These are phyloP conservation scores for Pristis pectinata DNA, from an alignment of 2,797 vertebrate genomes.

Conservation along the genomic window DNA sequence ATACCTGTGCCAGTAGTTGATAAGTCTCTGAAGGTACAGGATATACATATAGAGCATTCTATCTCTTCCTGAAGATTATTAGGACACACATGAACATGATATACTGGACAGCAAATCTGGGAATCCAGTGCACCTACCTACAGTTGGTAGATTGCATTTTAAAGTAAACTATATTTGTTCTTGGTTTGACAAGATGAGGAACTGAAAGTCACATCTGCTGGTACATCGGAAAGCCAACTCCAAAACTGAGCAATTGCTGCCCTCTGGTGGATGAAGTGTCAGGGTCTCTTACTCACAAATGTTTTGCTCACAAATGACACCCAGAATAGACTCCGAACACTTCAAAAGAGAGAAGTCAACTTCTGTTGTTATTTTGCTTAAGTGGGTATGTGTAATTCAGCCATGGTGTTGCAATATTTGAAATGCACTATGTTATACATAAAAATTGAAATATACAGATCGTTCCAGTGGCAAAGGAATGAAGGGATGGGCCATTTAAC, in stretches of 20 bases:
- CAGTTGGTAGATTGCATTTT: background rate
- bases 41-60: too few species aligned
- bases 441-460: background rate
- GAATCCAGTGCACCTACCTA: background rate
- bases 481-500: background rate
- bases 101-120: background rate
- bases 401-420: background rate
- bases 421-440: background rate
- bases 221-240: background rate
- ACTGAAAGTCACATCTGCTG: background rate
- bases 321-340: background rate
- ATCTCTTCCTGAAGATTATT: background rate
- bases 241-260: background rate
- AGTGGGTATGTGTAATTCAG: background rate
- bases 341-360: background rate
- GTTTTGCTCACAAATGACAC: background rate
- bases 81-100: background rate
- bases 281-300: background rate
- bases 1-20: background rate
- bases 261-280: background rate
- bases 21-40: background rate
- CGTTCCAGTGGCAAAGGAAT: background rate
- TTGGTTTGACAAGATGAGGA: background rate
- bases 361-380: background rate
- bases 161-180: background rate